Conservation (phyloP, 2,113 vertebrate genomes). For the Chaenocephalus aceratus region DNA sequence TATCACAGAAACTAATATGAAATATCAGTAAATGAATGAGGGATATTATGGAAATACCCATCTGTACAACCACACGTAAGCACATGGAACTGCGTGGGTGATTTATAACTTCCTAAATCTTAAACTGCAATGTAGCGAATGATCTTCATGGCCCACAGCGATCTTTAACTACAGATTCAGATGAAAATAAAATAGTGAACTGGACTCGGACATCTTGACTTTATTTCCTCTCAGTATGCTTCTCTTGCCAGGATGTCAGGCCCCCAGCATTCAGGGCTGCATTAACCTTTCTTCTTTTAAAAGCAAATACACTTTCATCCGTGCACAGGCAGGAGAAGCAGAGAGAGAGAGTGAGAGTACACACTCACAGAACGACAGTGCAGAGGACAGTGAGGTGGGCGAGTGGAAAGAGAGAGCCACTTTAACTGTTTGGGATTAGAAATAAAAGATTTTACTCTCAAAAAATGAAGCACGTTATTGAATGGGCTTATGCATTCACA, state of each 20-base stretch:
- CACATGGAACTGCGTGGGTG: neutral
- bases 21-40: neutral
- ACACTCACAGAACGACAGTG: conserved; percentile 27
- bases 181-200: conserved; percentile 7
- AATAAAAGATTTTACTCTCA: conserved; percentile 64
- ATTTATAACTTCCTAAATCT: neutral
- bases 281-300: conserved; percentile 41
- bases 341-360: neutral
- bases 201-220: conserved; percentile 20
- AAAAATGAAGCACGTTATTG: conserved; percentile 58
- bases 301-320: conserved; percentile 6
- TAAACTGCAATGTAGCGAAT: neutral
- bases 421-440: conserved; percentile 61
- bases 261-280: conserved; percentile 13
- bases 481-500: conserved; percentile 72
- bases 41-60: neutral
- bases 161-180: neutral
- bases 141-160: neutral
- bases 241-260: conserved; percentile 4
- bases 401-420: conserved; percentile 47
- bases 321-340: neutral
- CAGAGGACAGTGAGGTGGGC: conserved; percentile 38
- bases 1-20: neutral
- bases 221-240: neutral
- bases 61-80: neutral